Evolutionary conservation across 1,140 invertebrate species (phyloP), one percentile per base, ranked within the genome.

Genomic region (Drosophila orena): DNA sequence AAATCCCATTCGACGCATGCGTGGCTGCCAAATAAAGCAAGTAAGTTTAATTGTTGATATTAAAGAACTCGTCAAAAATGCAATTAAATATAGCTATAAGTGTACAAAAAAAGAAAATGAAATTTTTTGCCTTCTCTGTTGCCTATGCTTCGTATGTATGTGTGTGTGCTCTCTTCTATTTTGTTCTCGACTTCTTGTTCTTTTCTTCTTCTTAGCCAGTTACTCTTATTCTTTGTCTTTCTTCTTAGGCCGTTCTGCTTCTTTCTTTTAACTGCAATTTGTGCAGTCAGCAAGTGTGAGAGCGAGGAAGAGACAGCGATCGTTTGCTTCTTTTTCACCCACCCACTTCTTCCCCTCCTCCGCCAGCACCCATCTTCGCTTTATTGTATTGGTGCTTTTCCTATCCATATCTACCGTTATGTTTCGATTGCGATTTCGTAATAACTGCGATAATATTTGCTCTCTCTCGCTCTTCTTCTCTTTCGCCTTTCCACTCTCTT

Each of bases 381-480:
- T 68, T 77, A 60, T 17, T 65, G 61, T 65, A 24, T 46, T 52
- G 37, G 61, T 68, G 68, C 35, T 56, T 40, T 80, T 80, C 77
- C 71, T 79, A 30, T 30, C 30, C 8, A 30, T 83, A 81, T 83
- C 79, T 74, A 83, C 79, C 79, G 79, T 81, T 81, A 81, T 83
- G 79, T 81, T 78, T 81, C 79, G 79, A 81, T 78, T 83, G 79
- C 74, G 79, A 81, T 81, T 81, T 81, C 79, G 79, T 81, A 81
- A 81, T 83, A 81, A 81, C 79, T 83, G 79, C 74, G 73, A 77
- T 81, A 81, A 81, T 81, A 73, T 77, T 79, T 56, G 40, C 62
- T 61, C 57, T 56, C 43, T 52, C 10, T 30, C 8, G 34, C 40
- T 38, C 58, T 24, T 49, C 55, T 47, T 49, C 50, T 43, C 42